Evolutionary conservation across 2,797 vertebrate genomes (phyloP).

Genomic region (Sebastes nivosus): DNA sequence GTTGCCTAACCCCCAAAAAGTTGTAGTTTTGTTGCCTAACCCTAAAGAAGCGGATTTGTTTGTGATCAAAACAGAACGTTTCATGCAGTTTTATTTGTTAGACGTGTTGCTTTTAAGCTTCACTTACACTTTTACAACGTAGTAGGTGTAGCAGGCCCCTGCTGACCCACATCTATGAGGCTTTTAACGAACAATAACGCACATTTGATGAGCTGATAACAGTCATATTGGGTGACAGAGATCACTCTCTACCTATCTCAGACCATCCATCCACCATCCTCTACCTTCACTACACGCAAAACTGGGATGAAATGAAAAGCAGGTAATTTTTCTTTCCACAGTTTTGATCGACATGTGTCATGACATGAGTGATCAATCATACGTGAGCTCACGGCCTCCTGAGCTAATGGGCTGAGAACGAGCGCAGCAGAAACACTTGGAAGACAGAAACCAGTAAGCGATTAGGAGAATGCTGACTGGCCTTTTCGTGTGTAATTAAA

Average conservation of each 20-base stretch:
- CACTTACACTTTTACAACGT: neutral
- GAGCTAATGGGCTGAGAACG: neutral
- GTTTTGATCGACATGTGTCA: conserved; percentile 32
- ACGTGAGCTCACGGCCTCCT: neutral
- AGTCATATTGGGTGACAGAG: neutral
- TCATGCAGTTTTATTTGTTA: no score
- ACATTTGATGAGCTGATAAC: neutral
- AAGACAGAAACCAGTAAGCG: neutral
- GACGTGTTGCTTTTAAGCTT: no score
- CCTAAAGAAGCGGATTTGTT: no score
- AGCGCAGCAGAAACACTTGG: neutral
- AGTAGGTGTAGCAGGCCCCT: neutral
- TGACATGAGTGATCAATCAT: conserved; percentile 11
- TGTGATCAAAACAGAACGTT: no score
- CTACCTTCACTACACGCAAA: neutral
- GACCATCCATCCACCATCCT: neutral
- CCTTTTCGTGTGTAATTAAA: conserved; percentile 54
- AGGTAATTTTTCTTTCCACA: neutral
- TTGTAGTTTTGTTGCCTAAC: no score
- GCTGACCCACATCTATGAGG: neutral
- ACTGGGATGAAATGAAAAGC: neutral
- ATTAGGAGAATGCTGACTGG: conserved; percentile 50
- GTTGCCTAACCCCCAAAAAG: no score
- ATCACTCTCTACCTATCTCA: neutral
- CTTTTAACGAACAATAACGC: no score